Base-by-base conservation (phyloP, 2,797 vertebrate species). In the Melanotaenia trifasciata region DNA sequence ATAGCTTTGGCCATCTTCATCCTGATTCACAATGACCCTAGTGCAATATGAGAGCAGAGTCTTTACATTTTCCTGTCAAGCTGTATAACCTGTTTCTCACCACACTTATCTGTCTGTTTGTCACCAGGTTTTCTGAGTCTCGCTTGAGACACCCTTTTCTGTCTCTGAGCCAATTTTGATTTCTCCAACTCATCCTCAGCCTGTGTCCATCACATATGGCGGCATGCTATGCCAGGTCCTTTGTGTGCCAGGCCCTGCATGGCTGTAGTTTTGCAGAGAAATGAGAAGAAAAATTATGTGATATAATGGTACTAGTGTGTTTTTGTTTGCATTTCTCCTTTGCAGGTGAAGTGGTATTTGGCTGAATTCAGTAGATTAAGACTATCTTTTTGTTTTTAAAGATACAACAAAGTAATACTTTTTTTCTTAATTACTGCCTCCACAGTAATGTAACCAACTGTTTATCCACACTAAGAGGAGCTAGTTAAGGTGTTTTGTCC, bases 81-180 rank as follows among this genome's bases (percentile, higher is more conserved):
- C 56, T 51, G 0, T 45, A 18, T 54, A 14, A 64, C 28, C 58
- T 60, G 54, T 64, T 59, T 72, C 40, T 35, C 20, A 56, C 28
- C 18, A 16, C 30, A 38, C 16, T 59, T 7, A 60, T 70, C 56
- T 58, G 58, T 63, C 43, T 28, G 1, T 32, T 56, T 67, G 66
- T 33, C 70, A 30, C 16, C 5, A 2, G 40, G 36, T 51, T 32
- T n/a, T 51, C 63, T 40, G 32, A 26, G 11, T 64, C 47, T 67
- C 0, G 4, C 40, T 59, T 45, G 36, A 60, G 30, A 74, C 75
- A 36, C n/a, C 50, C 30, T 43, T 30, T 54, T n/a, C 64, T 28
- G 22, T 80, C 64, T 64, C 43, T 18, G 24, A 76, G 56, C 70
- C 77, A 45, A 77, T 73, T 59, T 80, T 36, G 35, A 73, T 78